Evolutionary conservation across 1,140 invertebrate species (phyloP).

Genomic region (Pseudomyrmex concolor): DNA sequence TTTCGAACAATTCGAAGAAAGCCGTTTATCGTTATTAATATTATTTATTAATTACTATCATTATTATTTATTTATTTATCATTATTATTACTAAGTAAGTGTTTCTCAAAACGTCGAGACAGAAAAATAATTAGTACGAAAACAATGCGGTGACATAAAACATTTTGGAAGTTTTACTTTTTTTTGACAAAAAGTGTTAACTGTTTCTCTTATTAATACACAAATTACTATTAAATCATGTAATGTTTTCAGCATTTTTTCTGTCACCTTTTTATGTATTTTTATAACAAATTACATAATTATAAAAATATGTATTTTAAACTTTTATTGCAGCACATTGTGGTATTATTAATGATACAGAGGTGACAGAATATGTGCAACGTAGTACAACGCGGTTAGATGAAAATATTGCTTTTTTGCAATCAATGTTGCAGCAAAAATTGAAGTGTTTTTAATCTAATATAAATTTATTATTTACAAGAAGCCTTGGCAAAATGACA

Average conservation of each 20-base stretch:
- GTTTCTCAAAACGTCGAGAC: slow-evolving; percentile 52
- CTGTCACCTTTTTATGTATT: slow-evolving; percentile 25
- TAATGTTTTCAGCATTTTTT: slow-evolving; percentile 16
- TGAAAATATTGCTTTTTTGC: slow-evolving; percentile 25
- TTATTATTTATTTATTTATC: slow-evolving; percentile 3
- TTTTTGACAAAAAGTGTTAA: slow-evolving; percentile 72
- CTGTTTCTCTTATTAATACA: slow-evolving; percentile 77
- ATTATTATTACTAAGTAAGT: background rate
- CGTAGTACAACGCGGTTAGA: background rate
- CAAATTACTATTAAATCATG: slow-evolving; percentile 72
- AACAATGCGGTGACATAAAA: slow-evolving; percentile 33
- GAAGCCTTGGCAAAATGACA: slow-evolving; percentile 37
- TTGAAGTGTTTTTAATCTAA: slow-evolving; percentile 30
- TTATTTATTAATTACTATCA: background rate
- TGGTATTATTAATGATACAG: background rate
- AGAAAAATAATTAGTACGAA: slow-evolving; percentile 31
- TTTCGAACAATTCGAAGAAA: slow-evolving; percentile 30
- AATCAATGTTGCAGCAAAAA: slow-evolving; percentile 20
- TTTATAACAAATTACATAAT: slow-evolving; percentile 46
- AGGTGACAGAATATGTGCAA: background rate
- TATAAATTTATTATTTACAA: slow-evolving; percentile 76
- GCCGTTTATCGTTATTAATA: slow-evolving; percentile 8
- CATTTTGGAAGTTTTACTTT: slow-evolving; percentile 71
- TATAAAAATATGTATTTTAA: slow-evolving; percentile 56
- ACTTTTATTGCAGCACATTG: slow-evolving; percentile 32